phyloP scores from a whole-genome alignment of 2,888 invertebrate genomes.

The Dendrolimus houi region DNA sequence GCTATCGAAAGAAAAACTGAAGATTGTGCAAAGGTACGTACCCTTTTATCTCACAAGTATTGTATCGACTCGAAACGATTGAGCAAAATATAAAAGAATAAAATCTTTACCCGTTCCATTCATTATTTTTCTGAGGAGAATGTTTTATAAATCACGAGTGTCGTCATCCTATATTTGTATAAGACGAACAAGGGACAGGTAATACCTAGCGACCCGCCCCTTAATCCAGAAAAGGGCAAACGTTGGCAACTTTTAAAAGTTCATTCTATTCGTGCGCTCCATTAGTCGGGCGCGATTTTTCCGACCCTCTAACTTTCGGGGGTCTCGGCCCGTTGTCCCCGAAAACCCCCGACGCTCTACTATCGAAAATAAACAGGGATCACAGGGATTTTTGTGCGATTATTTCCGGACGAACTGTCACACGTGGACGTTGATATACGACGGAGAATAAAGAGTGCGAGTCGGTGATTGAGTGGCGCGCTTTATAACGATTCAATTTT shows the following conservation, averaged over 20 bases:
- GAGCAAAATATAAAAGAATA: too few relatives aligned
- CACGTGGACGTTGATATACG: conserved; percentile 12
- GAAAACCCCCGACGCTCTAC: conserved; percentile 18
- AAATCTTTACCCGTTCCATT: too few relatives aligned
- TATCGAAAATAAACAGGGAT: conserved; percentile 49
- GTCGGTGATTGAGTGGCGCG: neutral
- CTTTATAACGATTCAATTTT: neutral
- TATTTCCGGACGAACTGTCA: conserved; percentile 37
- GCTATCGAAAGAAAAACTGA: too few relatives aligned
- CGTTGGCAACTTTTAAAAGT: conserved; percentile 48
- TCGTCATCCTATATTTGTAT: too few relatives aligned
- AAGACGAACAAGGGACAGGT: too few relatives aligned
- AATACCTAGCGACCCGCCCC: too few relatives aligned
- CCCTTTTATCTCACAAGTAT: too few relatives aligned
- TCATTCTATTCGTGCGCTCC: conserved; percentile 49
- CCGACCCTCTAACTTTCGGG: conserved; percentile 43
- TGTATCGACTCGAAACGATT: too few relatives aligned
- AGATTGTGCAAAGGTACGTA: too few relatives aligned
- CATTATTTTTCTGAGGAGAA: too few relatives aligned
- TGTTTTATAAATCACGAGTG: too few relatives aligned
- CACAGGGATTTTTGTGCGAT: conserved; percentile 36
- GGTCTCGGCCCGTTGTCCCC: conserved; percentile 25
- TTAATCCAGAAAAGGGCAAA: conserved; percentile 15
- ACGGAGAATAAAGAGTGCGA: conserved; percentile 1
- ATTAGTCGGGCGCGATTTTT: conserved; percentile 58